A percentile compares a stretch with the other conserved stretches of the same genome.
phyloP scores from a whole-genome alignment of 2,797 vertebrate species.

The Pelochelys cantorii region DNA sequence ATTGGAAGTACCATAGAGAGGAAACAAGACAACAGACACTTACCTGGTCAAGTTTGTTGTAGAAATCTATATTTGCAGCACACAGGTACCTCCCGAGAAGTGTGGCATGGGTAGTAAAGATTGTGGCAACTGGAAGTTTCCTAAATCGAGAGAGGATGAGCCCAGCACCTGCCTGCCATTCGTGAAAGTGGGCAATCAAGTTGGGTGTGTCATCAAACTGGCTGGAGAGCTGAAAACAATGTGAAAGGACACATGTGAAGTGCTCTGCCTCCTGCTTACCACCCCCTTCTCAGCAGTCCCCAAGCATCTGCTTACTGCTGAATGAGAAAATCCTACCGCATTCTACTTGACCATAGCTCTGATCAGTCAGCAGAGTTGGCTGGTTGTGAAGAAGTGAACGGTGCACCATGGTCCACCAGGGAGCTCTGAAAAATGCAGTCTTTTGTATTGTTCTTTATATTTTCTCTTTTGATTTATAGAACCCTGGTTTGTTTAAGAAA shows the following conservation, averaged over 20 bases:
- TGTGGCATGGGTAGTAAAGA: conserved; percentile 97
- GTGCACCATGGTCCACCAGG: neutral
- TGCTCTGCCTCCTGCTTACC: neutral
- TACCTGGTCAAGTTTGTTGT: conserved; percentile 95
- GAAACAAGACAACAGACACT: neutral
- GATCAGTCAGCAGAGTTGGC: neutral
- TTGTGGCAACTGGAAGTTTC: conserved; percentile 90
- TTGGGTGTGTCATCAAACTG: conserved; percentile 84
- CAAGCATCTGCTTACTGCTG: neutral
- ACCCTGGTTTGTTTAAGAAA: neutral
- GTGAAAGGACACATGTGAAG: neutral
- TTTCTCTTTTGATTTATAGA: neutral
- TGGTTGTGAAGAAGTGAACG: neutral
- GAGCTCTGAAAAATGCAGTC: neutral
- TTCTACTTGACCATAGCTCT: neutral
- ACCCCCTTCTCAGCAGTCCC: neutral
- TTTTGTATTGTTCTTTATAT: neutral
- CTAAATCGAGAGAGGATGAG: conserved; percentile 88
- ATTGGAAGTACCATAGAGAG: neutral
- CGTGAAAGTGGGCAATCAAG: conserved; percentile 92
- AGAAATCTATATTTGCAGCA: conserved; percentile 95
- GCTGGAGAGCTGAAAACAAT: conserved; percentile 85
- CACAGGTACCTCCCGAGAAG: conserved; percentile 95
- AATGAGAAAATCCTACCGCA: neutral
- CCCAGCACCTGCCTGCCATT: conserved; percentile 94